Evolutionary conservation across 1,140 invertebrate species (phyloP).

Genomic region (Sesamia nonagrioides): DNA sequence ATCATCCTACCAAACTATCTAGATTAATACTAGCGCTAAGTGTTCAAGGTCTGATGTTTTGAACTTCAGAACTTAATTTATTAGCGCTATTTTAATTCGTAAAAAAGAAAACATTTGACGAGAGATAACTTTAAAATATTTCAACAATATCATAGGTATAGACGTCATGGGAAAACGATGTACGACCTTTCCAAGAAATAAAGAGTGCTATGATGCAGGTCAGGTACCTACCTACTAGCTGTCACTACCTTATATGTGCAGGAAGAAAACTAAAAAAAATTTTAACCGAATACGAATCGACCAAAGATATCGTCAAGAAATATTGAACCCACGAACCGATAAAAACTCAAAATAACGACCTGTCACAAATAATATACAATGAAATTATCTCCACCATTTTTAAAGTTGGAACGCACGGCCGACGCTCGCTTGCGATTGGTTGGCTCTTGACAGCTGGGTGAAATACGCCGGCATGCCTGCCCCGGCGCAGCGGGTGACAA

Average conservation of each 20-base stretch:
- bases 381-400: constrained; percentile 86
- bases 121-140: no score
- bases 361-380: constrained; percentile 87
- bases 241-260: background rate
- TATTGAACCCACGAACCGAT: constrained; percentile 79
- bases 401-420: constrained; percentile 74
- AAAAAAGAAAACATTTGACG: no score
- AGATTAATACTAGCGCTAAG: no score
- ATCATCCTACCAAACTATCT: no score
- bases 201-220: background rate
- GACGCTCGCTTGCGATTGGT: constrained; percentile 72
- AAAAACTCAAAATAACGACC: constrained; percentile 86
- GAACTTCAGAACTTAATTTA: no score
- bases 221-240: background rate
- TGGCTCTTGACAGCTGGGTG: constrained; percentile 79
- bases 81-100: no score
- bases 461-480: constrained; percentile 77
- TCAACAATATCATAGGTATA: no score
- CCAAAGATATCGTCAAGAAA: constrained; percentile 68
- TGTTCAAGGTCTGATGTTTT: no score
- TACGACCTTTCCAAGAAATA: no score
- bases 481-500: constrained; percentile 82
- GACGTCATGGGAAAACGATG: no score
- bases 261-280: constrained; percentile 32
- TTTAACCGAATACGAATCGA: constrained; percentile 49